Conservation (phyloP, 2,888 invertebrate species). For the Caenorhabditis drosophilae region DNA sequence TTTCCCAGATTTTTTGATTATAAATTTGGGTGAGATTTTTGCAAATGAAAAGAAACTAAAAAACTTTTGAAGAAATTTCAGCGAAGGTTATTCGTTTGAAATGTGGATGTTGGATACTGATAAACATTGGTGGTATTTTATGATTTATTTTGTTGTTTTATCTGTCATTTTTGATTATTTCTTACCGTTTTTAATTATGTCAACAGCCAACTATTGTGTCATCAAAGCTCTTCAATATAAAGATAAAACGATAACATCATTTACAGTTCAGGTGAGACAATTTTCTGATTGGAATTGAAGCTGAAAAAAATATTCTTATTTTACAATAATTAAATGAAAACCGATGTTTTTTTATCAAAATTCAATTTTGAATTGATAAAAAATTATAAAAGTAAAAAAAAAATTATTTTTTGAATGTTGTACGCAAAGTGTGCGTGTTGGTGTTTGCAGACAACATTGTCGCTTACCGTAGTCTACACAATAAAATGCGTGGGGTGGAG, state of each 20-base stretch:
- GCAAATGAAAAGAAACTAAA: background rate
- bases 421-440: no score
- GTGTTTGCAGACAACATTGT: no score
- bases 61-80: constrained; percentile 4
- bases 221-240: constrained; percentile 27
- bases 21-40: constrained; percentile 20
- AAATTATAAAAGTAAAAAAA: no score
- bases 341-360: no score
- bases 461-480: no score
- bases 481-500: background rate
- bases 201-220: constrained; percentile 30
- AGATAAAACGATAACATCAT: constrained; percentile 27
- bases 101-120: constrained; percentile 39
- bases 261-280: constrained; percentile 12
- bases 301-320: no score
- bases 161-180: constrained; percentile 31
- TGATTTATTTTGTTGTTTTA: constrained; percentile 24
- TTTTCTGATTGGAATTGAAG: no score
- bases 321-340: no score
- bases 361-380: no score
- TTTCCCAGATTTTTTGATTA: constrained; percentile 35
- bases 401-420: no score
- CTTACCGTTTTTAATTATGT: constrained; percentile 34
- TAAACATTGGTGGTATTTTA: constrained; percentile 39
- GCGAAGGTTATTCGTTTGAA: constrained; percentile 28